phyloP scores from a whole-genome alignment of 1,140 invertebrate species.

The Drosophila bipectinata region DNA sequence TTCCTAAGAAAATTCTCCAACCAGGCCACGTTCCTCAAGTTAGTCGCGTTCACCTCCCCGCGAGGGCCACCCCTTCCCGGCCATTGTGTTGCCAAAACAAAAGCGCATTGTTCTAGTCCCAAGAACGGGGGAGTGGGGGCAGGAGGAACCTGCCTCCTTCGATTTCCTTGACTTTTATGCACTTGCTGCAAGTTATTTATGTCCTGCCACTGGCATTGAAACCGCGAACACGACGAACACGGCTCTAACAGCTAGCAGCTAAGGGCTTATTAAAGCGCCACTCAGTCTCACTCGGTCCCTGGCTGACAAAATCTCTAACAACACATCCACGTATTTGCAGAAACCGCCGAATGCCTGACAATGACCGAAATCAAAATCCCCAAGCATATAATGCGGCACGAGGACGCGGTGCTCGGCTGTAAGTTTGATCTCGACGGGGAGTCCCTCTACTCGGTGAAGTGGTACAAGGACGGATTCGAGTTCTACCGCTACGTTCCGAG shows the following conservation, averaged over 20 bases:
- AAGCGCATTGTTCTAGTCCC: conserved; percentile 73
- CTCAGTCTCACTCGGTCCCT: neutral
- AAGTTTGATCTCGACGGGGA: conserved; percentile 92
- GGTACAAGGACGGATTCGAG: conserved; percentile 94
- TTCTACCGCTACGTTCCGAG: conserved; percentile 93
- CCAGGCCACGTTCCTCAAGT: conserved; percentile 64
- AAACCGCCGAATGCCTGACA: conserved; percentile 84
- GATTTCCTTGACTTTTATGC: conserved; percentile 82
- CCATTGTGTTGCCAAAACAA: conserved; percentile 74
- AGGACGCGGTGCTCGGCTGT: conserved; percentile 89
- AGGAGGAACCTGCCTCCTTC: conserved; percentile 50
- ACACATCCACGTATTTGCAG: conserved; percentile 43
- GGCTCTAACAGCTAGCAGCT: conserved; percentile 4
- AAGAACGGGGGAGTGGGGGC: conserved; percentile 6
- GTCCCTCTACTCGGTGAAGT: conserved; percentile 93
- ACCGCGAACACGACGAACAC: conserved; percentile 18
- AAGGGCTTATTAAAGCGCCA: conserved; percentile 54
- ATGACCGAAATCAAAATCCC: conserved; percentile 89
- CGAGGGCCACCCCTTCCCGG: neutral
- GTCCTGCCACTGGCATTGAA: conserved; percentile 69
- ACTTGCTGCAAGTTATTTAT: conserved; percentile 80
- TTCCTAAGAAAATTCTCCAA: conserved; percentile 19
- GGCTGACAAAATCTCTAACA: conserved; percentile 22
- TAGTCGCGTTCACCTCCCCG: conserved; percentile 49
- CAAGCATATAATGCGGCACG: conserved; percentile 87